Evolutionary conservation across 2,113 vertebrate species (phyloP), one percentile per base, ranked within the genome.

Genomic region (Heterochromis multidens): DNA sequence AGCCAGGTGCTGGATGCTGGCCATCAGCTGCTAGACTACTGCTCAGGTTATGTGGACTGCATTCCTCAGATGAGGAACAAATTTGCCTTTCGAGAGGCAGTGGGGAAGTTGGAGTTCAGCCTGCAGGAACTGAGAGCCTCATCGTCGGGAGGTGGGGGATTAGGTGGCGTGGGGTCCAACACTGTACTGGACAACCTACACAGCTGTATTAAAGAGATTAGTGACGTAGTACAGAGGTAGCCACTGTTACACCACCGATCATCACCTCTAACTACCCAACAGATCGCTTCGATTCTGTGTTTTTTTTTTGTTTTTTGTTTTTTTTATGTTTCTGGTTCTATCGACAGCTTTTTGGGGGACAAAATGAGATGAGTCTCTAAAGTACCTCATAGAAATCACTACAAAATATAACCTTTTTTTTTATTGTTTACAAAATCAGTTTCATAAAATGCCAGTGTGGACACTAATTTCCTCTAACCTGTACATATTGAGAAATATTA

Each of bases 171-270:
- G 1, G 97, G 97, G 92, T 89, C 97, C 80, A 97, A 96, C 93
- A 97, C 97, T 14, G 97, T 98, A 91, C 96, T 99, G 93, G 98
- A 97, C 96, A 98, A 98, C 97, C 97, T 99, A 93, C 93, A 99
- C 95, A 97, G 96, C 8, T 99, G 98, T 93, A 97, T 99, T 84
- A 98, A 98, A 96, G 99, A 99, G 94, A 98, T 99, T 95, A 99
- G 97, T 57, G 98, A 99, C 8, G 97, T 99, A 89, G 98, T 99
- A 70, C 98, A 99, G 96, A 99, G 99, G 98, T 99, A 99, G 98
- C 97, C 95, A 94, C 96, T 93, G 96, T 94, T 95, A 93, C 93
- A 86, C 84, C 95, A 94, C 82, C 23, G 40, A n/a, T 57, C 10
- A 79, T 82, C 80, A 78, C 35, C 81, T 85, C 86, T 31, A 49